Base-by-base conservation (phyloP, 2,113 vertebrate species). In the Osmerus eperlanus region DNA sequence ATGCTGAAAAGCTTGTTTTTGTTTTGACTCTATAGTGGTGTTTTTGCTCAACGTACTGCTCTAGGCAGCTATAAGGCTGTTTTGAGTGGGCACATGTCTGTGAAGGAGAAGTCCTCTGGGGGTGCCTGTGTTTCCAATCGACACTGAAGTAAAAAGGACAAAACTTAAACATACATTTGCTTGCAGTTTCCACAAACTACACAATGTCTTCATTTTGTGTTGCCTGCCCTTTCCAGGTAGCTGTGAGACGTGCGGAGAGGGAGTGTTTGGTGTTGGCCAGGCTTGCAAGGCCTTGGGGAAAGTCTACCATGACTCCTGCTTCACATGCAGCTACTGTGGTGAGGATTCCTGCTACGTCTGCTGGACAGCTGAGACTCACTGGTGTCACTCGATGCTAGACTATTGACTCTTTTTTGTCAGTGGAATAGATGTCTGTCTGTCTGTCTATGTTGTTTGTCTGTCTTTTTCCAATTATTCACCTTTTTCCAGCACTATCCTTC, bases 291-390 rank as follows among this genome's bases (percentile, higher is more conserved):
- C 84, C 0, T 81, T 89, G 84, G 87, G 87, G 29, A 16, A 14
- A 18, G 69, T 89, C 62, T 90, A 84, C 69, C 89, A 89, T 60
- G n/a, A 68, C 60, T 15, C 21, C 0, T 90, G 89, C 73, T 89
- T 90, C 73, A 89, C 76, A 67, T 90, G 86, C 83, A 76, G 70
- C 5, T 2, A 76, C 19, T 90, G 88, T 61, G 62, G 88, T 90
- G 74, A 86, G 56, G n/a, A 59, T n/a, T 21, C 56, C n/a, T 21
- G 21, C n/a, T 21, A 19, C 18, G 84, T 85, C 23, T 51, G 47
- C 21, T 66, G 18, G 13, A 56, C 18, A 67, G 7, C 9, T 53
- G 18, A 13, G 8, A 28, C 15, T 41, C 16, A 47, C 52, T 52
- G 54, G 29, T 54, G 32, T 59, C 19, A 59, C 21, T 59, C 12